Evolutionary conservation across 2,797 vertebrate genomes (phyloP).

Genomic region (Lindbergichthys nudifrons): DNA sequence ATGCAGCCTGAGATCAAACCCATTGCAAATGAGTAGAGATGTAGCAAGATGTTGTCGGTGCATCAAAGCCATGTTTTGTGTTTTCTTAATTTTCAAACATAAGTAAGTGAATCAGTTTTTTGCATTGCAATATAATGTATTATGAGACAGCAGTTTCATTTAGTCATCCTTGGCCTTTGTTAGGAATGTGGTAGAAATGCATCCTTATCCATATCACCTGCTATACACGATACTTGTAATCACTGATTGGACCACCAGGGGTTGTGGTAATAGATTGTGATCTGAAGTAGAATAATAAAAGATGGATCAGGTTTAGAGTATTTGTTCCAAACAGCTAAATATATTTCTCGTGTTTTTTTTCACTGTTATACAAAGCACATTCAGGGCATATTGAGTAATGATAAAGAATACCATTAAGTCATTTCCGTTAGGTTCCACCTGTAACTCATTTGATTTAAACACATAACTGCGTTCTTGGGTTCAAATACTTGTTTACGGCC

Average conservation of each 20-base stretch:
- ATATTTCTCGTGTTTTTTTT: too few species aligned
- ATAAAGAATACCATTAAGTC: neutral
- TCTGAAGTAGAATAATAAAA: neutral
- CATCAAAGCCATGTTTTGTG: neutral
- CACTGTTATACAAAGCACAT: too few species aligned
- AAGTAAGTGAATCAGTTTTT: neutral
- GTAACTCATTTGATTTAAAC: neutral
- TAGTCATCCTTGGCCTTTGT: neutral
- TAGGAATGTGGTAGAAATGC: neutral
- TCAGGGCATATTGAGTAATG: neutral
- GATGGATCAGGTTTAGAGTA: neutral
- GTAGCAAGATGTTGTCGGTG: slow-evolving; percentile 23
- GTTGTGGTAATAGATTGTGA: neutral
- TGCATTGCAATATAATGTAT: neutral
- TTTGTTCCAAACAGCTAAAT: slow-evolving; percentile 1
- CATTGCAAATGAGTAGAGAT: slow-evolving; percentile 18
- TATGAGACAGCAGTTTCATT: neutral
- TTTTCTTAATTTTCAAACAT: neutral
- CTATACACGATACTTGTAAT: neutral
- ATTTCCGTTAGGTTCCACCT: neutral
- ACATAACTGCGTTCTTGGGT: slow-evolving; percentile 31
- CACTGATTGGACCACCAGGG: neutral
- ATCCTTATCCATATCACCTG: neutral
- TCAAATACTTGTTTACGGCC: neutral
- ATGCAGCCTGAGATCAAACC: neutral